Base-by-base conservation (phyloP, 2,113 vertebrate genomes). In the Platichthys stellatus region DNA sequence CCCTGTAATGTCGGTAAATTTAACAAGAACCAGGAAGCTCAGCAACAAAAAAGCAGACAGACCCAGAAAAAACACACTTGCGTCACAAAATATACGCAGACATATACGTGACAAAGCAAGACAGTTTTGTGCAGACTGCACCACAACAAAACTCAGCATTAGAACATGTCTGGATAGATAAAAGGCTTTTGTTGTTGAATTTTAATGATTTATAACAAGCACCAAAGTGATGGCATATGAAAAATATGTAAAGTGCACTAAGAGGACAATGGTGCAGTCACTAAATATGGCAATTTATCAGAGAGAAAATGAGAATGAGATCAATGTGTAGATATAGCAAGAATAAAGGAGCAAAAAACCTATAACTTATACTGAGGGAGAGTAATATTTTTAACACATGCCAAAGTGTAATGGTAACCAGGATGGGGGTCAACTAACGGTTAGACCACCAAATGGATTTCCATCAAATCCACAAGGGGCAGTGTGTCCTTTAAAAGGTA, bases 231-330 rank as follows among this genome's bases (percentile, higher is more conserved):
- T 72, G 35, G 69, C 57, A 89, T 78, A 66, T 61, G 78, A 85
- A 82, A 82, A 86, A 79, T 73, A 87, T 81, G 84, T 72, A 79
- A 86, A 88, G 87, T 82, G 82, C 87, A 90, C 20, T 35, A 69
- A 82, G 62, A 82, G 83, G 86, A 89, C 85, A 87, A 74, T 71
- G 35, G 60, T 53, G 67, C 68, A 75, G 78, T 80, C 81, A 86
- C 65, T 85, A 74, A 85, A 65, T 63, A 82, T 40, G 61, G 81
- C 31, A 24, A 85, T 85, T 89, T 70, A 87, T 89, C 83, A 86
- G 47, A 83, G n/a, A 67, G 63, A 88, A 89, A 80, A 82, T 74
- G 62, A 81, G 74, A 86, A 89, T 82, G 74, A 84, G 82, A 89
- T 89, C 77, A 86, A 74, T 76, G 81, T 89, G 88, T 78, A 89